These are phyloP conservation scores for Eriosoma lanigerum DNA, from an alignment of 1,140 invertebrate genomes.

Conservation along the genomic window DNA sequence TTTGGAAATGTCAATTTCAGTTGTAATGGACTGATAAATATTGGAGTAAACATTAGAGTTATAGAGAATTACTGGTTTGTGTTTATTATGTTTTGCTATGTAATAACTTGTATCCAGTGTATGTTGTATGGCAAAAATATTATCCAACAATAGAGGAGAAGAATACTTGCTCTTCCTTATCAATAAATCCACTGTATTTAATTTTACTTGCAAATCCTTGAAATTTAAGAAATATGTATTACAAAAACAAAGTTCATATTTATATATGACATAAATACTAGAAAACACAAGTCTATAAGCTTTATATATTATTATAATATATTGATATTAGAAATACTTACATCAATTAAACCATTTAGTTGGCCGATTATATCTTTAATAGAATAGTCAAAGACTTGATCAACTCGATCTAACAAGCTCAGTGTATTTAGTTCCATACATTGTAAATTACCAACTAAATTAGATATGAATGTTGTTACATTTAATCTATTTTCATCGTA, in stretches of 20 bases:
- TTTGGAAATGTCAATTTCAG: neutral
- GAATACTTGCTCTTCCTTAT: neutral
- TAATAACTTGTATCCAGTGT: neutral
- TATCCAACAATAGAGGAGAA: neutral
- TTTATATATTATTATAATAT: neutral
- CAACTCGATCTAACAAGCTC: neutral
- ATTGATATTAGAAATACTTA: neutral
- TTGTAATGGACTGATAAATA: neutral
- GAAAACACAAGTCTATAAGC: neutral
- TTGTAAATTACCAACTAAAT: constrained; percentile 43
- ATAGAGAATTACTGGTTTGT: neutral
- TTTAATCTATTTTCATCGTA: neutral
- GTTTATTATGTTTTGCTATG: neutral
- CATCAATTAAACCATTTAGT: neutral
- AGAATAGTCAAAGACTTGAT: neutral
- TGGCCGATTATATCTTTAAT: neutral
- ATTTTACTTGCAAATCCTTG: neutral
- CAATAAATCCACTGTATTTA: neutral
- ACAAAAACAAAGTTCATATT: neutral
- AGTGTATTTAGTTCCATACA: constrained; percentile 20
- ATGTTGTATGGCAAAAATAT: neutral
- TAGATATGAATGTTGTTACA: constrained; percentile 19
- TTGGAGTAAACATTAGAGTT: neutral
- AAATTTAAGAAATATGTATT: neutral
- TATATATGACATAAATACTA: neutral